These are phyloP conservation scores for Meloidogyne chitwoodi DNA, from an alignment of 1,140 invertebrate species.

Conservation along the genomic window DNA sequence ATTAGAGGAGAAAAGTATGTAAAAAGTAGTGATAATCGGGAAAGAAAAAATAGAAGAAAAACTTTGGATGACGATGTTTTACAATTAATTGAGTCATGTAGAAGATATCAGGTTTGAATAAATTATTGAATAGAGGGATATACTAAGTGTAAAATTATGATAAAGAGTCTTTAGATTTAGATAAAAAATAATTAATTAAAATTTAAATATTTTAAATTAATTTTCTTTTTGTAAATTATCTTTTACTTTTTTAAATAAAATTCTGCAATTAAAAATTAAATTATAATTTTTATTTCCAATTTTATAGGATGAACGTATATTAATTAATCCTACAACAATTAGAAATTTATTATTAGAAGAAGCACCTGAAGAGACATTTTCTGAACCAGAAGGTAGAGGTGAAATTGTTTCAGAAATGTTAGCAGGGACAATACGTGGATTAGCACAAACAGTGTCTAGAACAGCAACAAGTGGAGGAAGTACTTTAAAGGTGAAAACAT, in stretches of 20 bases:
- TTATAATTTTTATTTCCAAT: neutral
- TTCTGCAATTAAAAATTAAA: neutral
- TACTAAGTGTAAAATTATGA: too few species aligned
- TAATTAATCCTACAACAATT: conserved; percentile 22
- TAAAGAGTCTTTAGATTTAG: too few species aligned
- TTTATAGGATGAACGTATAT: conserved; percentile 26
- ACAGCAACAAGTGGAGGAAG: conserved; percentile 1
- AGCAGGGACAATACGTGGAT: conserved; percentile 41
- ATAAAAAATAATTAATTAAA: too few species aligned
- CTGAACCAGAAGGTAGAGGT: conserved; percentile 3
- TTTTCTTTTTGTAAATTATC: too few species aligned
- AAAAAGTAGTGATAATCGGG: neutral
- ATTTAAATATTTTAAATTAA: too few species aligned
- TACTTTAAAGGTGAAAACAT: neutral
- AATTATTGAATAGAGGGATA: too few species aligned
- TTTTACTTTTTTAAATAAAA: too few species aligned
- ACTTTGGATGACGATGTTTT: conserved; percentile 54
- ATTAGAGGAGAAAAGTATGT: neutral
- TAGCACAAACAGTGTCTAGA: conserved; percentile 45
- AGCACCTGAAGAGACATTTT: neutral
- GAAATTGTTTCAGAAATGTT: conserved; percentile 16
- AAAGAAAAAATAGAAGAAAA: conserved; percentile 25
- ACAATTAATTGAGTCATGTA: conserved; percentile 52
- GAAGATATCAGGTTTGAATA: conserved; percentile 47
- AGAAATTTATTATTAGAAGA: conserved; percentile 26